A percentile compares a stretch with the other conserved stretches of the same genome.
Evolutionary conservation across 2,888 invertebrate species (phyloP).

Genomic region (Sphaeridia pumilis): DNA sequence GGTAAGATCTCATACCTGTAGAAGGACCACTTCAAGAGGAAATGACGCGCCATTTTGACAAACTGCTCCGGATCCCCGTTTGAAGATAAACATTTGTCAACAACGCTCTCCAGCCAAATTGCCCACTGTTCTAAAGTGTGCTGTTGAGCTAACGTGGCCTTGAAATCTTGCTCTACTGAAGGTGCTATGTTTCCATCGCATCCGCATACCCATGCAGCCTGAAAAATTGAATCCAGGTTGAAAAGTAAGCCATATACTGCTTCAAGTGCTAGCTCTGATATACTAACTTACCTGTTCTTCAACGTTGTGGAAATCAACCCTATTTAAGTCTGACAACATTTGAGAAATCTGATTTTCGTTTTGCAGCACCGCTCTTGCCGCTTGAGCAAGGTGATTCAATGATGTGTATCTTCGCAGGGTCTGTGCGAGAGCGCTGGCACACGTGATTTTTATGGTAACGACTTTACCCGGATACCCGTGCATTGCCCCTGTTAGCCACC

Average conservation of each 20-base stretch:
- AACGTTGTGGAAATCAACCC: conserved; percentile 96
- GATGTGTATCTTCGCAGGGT: conserved; percentile 91
- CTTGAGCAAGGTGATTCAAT: conserved; percentile 90
- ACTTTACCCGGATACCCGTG: conserved; percentile 55
- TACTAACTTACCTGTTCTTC: conserved; percentile 54
- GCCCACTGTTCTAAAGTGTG: conserved; percentile 96
- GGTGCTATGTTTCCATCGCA: conserved; percentile 76
- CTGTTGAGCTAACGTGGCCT: conserved; percentile 76
- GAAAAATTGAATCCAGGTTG: conserved; percentile 35
- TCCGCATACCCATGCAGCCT: conserved; percentile 96
- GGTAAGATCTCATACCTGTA: conserved; percentile 54
- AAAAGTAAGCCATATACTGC: background rate
- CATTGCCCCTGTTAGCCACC: conserved; percentile 71
- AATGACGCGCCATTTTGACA: conserved; percentile 74
- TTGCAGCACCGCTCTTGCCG: conserved; percentile 88
- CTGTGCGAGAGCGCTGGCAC: conserved; percentile 85
- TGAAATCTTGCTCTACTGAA: conserved; percentile 81
- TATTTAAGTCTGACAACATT: conserved; percentile 92
- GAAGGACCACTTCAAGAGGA: conserved; percentile 97
- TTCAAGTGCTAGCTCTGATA: background rate
- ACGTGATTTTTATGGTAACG: conserved; percentile 45
- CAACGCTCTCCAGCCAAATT: conserved; percentile 88
- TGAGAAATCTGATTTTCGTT: conserved; percentile 89
- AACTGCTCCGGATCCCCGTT: conserved; percentile 73
- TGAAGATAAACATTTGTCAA: conserved; percentile 75